Conservation (phyloP, 2,888 invertebrate species). For the Charanyca ferruginea region DNA sequence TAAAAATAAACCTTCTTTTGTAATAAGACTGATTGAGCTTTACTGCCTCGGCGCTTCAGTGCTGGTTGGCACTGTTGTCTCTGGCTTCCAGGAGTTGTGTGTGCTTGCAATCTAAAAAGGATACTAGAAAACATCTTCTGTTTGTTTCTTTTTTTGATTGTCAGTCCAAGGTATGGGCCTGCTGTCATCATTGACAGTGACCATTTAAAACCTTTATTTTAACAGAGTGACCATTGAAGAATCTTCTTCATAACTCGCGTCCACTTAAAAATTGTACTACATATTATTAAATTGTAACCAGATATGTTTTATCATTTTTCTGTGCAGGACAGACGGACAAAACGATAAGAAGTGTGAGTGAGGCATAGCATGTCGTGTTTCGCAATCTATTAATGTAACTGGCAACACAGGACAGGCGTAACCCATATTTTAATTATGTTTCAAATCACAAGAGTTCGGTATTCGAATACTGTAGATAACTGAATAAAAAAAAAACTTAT, state of each 20-base stretch:
- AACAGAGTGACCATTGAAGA: not conserved
- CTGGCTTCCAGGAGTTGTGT: too few relatives aligned
- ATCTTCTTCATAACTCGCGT: constrained; percentile 39
- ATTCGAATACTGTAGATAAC: constrained; percentile 4
- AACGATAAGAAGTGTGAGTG: constrained; percentile 77
- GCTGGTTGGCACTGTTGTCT: too few relatives aligned
- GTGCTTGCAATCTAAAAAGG: too few relatives aligned
- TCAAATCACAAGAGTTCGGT: constrained; percentile 34
- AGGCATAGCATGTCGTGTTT: constrained; percentile 73
- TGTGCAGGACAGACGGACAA: constrained; percentile 82
- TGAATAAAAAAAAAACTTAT: not conserved
- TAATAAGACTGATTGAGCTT: too few relatives aligned
- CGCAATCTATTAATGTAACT: constrained; percentile 71
- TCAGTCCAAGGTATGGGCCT: too few relatives aligned
- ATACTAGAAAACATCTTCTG: not conserved
- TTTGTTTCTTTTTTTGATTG: too few relatives aligned
- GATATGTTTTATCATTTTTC: constrained; percentile 88
- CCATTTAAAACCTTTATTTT: too few relatives aligned
- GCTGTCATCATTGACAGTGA: too few relatives aligned
- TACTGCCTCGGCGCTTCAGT: too few relatives aligned
- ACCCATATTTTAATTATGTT: constrained; percentile 34
- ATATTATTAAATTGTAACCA: constrained; percentile 81
- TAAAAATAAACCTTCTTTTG: too few relatives aligned
- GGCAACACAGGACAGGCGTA: constrained; percentile 32
- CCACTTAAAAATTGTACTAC: constrained; percentile 62